Base-by-base conservation (phyloP, 2,888 invertebrate genomes). In the Brachylomia viminalis region DNA sequence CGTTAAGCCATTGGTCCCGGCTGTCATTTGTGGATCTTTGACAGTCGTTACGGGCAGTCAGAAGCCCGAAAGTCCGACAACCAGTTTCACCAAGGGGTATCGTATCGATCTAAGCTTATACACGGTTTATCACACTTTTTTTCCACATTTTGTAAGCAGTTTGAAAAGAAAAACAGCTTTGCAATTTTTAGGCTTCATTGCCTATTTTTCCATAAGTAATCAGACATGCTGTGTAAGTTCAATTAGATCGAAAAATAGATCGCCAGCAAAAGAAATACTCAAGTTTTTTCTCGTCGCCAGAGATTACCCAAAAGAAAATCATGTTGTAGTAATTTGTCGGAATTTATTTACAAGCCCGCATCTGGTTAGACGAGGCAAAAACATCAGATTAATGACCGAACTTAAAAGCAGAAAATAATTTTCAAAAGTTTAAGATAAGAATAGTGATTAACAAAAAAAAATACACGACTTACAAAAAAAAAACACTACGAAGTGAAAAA, bases 331-430 rank as follows among this genome's bases (percentile, higher is more conserved):
- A 88, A 90, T 87, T 88, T 81, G 79, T 83, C 75, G 72, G 82
- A 88, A 88, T 90, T 87, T 90, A 90, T 88, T 85, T 83, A 67
- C 68, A 70, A 62, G 69, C 83, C 77, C 86, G 72, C 82, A 75
- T 77, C 73, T 79, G 77, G 82, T 84, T 82, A 86, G 81, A 72
- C 64, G 86, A 82, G 65, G 91, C 90, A 93, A 93, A 93, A 94
- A 93, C 91, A 86, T 79, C 88, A 92, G 93, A 94, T 94, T 93
- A 93, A 93, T 94, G 92, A 90, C 90, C n/a, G n/a, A n/a, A n/a
- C n/a, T n/a, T n/a, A n/a, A n/a, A n/a, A n/a, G n/a, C n/a, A n/a
- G n/a, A n/a, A n/a, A n/a, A n/a, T n/a, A n/a, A n/a, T n/a, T n/a
- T n/a, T n/a, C n/a, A n/a, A n/a, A n/a, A n/a, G n/a, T n/a, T n/a